Conservation (phyloP, 2,888 invertebrate genomes). For the Ypsolopha scabrella region DNA sequence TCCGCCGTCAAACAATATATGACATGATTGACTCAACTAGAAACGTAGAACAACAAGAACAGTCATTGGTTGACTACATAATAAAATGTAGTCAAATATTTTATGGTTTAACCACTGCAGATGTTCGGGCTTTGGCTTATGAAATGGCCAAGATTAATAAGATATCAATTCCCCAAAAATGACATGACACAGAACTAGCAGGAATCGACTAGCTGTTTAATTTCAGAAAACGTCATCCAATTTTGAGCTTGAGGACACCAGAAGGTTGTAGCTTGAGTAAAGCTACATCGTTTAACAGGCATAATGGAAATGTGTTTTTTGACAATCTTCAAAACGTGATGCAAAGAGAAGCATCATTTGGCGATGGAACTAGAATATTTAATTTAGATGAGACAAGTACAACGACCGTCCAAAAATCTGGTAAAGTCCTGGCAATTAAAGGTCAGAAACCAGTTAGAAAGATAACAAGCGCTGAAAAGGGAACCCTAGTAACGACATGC, state of each 20-base stretch:
- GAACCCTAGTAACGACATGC: no score
- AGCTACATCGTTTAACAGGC: background rate
- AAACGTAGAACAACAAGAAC: no score
- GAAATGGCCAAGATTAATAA: conserved; percentile 6
- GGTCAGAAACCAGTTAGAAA: no score
- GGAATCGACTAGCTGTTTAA: background rate
- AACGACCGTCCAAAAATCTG: no score
- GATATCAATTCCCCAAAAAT: background rate
- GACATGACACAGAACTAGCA: background rate
- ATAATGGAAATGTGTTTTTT: background rate
- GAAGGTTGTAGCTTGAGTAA: background rate
- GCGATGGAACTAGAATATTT: no score
- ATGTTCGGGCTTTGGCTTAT: conserved; percentile 4
- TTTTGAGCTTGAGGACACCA: background rate
- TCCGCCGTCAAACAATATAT: no score
- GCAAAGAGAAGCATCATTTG: no score
- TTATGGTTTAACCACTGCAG: conserved; percentile 7
- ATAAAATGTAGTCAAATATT: conserved; percentile 6
- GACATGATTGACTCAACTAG: no score
- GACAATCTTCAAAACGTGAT: background rate
- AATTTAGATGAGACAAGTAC: no score
- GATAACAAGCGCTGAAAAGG: no score
- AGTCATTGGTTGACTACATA: conserved; percentile 5
- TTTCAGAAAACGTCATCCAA: background rate
- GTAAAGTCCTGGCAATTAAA: no score